Base-by-base conservation (phyloP, 1,140 invertebrate species). In the Frieseomelitta varia region DNA sequence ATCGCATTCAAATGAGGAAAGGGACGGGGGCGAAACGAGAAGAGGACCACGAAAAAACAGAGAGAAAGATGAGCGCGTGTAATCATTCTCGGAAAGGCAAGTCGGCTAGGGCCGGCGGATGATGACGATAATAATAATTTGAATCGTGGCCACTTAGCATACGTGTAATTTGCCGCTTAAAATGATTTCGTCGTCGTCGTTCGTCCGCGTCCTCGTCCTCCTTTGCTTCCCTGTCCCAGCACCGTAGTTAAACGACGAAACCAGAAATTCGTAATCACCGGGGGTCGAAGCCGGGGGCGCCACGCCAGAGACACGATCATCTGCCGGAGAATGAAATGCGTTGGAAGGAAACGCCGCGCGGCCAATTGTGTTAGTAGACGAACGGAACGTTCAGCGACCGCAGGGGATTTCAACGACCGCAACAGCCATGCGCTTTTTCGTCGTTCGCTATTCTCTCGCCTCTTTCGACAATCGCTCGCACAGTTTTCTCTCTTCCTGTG, bases 101-200 rank as follows among this genome's bases (percentile, higher is more conserved):
- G 86, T 88, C 88, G 55, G 78, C 51, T n/a, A 27, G 63, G 74
- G 71, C 55, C 67, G 55, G 82, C 87, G 89, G 87, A 85, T 91
- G 90, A 94, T 91, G 87, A 85, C 91, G 91, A 94, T 93, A 92
- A 94, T 94, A 94, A 94, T 94, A 93, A 93, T 94, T 90, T 92
- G 86, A 92, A 91, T 92, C 86, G 88, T 79, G 87, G 55, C 90
- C 93, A 92, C 89, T 94, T 93, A 94, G 91, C 91, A 92, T 93
- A 92, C 88, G 92, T 93, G 87, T 91, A 93, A 94, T 93, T 93
- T 93, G 86, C 88, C 86, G 90, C 84, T 92, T 91, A 92, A 86
- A 91, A 92, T 87, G 89, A 92, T 92, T 92, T 88, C 90, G 85
- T 84, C 81, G 85, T 84, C 81, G 79, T 83, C 74, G 53, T 39